These are phyloP conservation scores for Pseudomyrmex flavicornis DNA, from an alignment of 1,140 invertebrate species.

Conservation along the genomic window DNA sequence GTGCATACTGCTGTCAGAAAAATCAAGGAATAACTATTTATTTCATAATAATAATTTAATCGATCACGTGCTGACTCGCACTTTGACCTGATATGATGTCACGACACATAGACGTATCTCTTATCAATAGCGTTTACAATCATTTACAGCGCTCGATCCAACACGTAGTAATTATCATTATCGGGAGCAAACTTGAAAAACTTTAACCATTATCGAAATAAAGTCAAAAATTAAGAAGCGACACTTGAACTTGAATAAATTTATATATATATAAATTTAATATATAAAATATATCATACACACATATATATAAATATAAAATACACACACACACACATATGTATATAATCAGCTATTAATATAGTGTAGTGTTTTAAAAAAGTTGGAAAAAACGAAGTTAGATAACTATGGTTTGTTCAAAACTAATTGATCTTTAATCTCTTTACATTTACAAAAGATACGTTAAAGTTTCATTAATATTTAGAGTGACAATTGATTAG, in stretches of 20 bases:
- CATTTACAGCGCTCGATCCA: slow-evolving; percentile 4
- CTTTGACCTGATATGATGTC: slow-evolving; percentile 48
- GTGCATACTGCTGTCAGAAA: slow-evolving; percentile 4
- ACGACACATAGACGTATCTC: not conserved
- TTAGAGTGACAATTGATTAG: slow-evolving; percentile 37
- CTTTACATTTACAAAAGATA: not conserved
- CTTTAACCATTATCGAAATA: not conserved
- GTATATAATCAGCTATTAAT: not conserved
- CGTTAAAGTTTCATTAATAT: slow-evolving; percentile 29
- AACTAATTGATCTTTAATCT: slow-evolving; percentile 40
- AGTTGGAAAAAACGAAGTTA: not conserved
- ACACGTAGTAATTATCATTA: slow-evolving; percentile 35
- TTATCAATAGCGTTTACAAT: slow-evolving; percentile 37
- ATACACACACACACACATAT: no score
- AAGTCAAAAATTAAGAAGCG: not conserved
- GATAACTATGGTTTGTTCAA: slow-evolving; percentile 25
- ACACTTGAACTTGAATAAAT: not conserved
- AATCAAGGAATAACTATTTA: slow-evolving; percentile 31
- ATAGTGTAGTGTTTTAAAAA: slow-evolving; percentile 10
- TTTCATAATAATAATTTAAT: not conserved
- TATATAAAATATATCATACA: no score
- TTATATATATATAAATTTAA: no score
- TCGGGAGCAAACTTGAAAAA: slow-evolving; percentile 37
- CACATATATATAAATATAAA: no score
- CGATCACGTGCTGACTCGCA: slow-evolving; percentile 46